Evolutionary conservation across 2,797 vertebrate species (phyloP).

Genomic region (Lagorchestes hirsutus): DNA sequence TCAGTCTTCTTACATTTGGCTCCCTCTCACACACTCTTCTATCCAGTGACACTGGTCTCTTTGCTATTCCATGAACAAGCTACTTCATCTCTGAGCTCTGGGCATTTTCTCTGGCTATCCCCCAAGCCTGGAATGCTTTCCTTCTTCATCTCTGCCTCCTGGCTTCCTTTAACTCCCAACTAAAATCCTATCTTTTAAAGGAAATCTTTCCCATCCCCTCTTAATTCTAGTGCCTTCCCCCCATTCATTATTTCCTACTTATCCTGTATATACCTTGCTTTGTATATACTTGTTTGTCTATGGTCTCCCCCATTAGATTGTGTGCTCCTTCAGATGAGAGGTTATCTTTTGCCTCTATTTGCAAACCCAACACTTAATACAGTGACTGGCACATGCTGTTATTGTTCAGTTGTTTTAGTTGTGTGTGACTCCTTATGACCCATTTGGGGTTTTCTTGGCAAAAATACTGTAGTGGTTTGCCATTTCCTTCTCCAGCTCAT

Average conservation of each 20-base stretch:
- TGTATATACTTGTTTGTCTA: background rate
- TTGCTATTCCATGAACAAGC: background rate
- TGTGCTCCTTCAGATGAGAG: background rate
- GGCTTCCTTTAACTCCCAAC: background rate
- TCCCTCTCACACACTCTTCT: background rate
- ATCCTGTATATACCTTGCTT: background rate
- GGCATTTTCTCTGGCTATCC: background rate
- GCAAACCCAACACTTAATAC: background rate
- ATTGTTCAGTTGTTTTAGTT: too few species aligned
- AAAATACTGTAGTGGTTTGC: background rate
- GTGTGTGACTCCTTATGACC: background rate
- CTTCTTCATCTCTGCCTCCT: background rate
- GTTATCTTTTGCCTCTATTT: background rate
- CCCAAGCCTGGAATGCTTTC: background rate
- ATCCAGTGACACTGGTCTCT: background rate
- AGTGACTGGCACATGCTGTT: background rate
- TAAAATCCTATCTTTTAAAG: background rate
- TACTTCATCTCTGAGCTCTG: background rate
- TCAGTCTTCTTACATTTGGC: too few species aligned
- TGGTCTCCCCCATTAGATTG: background rate
- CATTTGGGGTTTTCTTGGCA: background rate
- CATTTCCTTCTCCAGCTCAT: background rate
- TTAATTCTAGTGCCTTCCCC: background rate
- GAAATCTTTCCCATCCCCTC: too few species aligned
- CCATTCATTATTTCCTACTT: background rate